Base-by-base conservation (phyloP, 1,140 invertebrate genomes). In the Drosophila watanabei region DNA sequence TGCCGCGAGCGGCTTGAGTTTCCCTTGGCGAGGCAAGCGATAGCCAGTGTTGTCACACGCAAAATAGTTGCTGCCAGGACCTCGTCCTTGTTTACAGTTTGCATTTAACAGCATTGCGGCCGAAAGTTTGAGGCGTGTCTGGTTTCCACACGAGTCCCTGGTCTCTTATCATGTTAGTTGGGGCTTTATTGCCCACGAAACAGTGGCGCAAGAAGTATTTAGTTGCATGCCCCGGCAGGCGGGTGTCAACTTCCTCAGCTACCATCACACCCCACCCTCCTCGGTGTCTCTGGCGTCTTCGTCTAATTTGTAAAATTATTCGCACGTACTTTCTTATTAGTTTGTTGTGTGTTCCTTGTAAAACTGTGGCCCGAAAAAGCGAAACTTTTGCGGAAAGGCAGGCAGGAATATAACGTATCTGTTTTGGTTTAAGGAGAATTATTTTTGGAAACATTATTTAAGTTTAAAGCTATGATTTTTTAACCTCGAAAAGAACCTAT, bases 271-370 rank as follows among this genome's bases (percentile, higher is more conserved):
- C 51, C 28, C 16, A 2, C 37, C 24, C 58, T 18, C 30, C 69
- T 52, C 43, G 41, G 43, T 41, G 18, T 14, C 32, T 16, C 33
- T n/a, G 7, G 24, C 10, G 14, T 35, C 32, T 57, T 59, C 64
- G 57, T 81, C 60, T 86, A 81, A 85, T 81, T 85, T 86, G 69
- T 72, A 79, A 86, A 79, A 87, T 86, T 86, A 82, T 88, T 88
- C 62, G 61, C 83, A 87, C 80, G 75, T 87, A 88, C 83, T 88
- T 86, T 87, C 70, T 82, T 86, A 86, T 87, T 84, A 79, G 76
- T 84, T 84, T 81, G 82, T 75, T 85, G 66, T 70, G 63, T 85
- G 66, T 70, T 59, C 35, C 66, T 72, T 81, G 72, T 71, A 71
- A 71, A 77, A 70, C 71, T 58, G 20, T 41, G 33, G 51, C 24